These are phyloP conservation scores for Sinella curviseta DNA, from an alignment of 1,140 invertebrate species.

Conservation along the genomic window DNA sequence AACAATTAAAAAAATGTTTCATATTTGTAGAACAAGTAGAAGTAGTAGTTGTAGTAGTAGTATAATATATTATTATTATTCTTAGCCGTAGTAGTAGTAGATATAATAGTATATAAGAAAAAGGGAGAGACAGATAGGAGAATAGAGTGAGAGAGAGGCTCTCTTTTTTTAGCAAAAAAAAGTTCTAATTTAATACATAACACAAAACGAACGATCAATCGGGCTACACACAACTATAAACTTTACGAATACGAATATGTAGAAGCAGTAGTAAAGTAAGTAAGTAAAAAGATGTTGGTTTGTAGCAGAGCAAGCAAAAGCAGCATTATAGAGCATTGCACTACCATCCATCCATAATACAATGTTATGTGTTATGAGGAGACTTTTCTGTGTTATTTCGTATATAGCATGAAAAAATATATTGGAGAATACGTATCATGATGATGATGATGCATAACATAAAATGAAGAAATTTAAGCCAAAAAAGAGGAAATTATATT, in stretches of 20 bases:
- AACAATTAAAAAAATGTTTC: constrained; percentile 1
- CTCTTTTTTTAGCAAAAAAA: constrained; percentile 3
- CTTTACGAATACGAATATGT: neutral
- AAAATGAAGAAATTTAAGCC: no score
- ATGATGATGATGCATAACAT: no score
- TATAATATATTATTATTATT: no score
- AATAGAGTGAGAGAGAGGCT: neutral
- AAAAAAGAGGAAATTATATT: no score
- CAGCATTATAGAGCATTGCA: no score
- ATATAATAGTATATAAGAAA: neutral
- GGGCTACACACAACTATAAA: neutral
- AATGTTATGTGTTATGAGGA: no score
- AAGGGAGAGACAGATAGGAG: constrained; percentile 6
- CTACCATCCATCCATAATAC: no score
- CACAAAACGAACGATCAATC: neutral
- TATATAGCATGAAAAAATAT: no score
- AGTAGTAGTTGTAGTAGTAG: no score
- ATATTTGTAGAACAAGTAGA: neutral
- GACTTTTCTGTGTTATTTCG: no score
- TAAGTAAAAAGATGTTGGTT: neutral
- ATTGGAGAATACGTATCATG: no score
- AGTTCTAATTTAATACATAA: constrained; percentile 12
- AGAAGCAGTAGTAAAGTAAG: neutral
- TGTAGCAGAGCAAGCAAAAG: neutral
- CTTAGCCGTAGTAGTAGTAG: no score